These are phyloP conservation scores for Rosalia funebris DNA, from an alignment of 2,888 invertebrate species.

Conservation along the genomic window DNA sequence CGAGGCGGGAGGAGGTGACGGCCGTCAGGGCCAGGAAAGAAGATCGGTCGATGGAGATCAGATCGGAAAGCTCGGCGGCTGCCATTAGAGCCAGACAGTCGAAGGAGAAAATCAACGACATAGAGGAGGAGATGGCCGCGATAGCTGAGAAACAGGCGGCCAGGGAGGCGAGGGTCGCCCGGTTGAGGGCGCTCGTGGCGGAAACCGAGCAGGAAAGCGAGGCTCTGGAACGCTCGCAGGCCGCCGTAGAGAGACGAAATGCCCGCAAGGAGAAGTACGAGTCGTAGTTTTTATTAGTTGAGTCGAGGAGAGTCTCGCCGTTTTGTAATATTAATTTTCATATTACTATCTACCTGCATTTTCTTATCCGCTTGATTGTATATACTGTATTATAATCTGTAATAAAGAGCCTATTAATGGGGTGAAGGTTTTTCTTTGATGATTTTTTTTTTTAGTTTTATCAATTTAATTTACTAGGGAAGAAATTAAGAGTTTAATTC, in stretches of 20 bases:
- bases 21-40: slow-evolving; percentile 56
- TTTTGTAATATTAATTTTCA: slow-evolving; percentile 29
- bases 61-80: slow-evolving; percentile 69
- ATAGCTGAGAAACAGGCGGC: slow-evolving; percentile 75
- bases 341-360: slow-evolving; percentile 20
- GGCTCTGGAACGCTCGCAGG: slow-evolving; percentile 53
- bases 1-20: slow-evolving; percentile 29
- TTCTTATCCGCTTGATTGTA: slow-evolving; percentile 25
- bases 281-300: background rate
- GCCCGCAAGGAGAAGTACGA: slow-evolving; percentile 50
- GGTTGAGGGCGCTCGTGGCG: slow-evolving; percentile 75
- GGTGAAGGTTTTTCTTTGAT: background rate
- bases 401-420: slow-evolving; percentile 8
- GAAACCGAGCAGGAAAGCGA: slow-evolving; percentile 66
- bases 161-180: slow-evolving; percentile 77
- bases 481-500: too few relatives aligned
- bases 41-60: slow-evolving; percentile 9
- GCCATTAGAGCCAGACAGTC: slow-evolving; percentile 71
- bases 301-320: slow-evolving; percentile 16
- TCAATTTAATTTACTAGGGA: too few relatives aligned
- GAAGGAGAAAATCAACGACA: slow-evolving; percentile 74
- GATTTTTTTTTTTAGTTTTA: too few relatives aligned
- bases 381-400: slow-evolving; percentile 22
- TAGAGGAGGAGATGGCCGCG: slow-evolving; percentile 81
- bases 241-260: slow-evolving; percentile 44